Base-by-base conservation (phyloP, 2,113 vertebrate genomes). In the Nyctereutes procyonoides region DNA sequence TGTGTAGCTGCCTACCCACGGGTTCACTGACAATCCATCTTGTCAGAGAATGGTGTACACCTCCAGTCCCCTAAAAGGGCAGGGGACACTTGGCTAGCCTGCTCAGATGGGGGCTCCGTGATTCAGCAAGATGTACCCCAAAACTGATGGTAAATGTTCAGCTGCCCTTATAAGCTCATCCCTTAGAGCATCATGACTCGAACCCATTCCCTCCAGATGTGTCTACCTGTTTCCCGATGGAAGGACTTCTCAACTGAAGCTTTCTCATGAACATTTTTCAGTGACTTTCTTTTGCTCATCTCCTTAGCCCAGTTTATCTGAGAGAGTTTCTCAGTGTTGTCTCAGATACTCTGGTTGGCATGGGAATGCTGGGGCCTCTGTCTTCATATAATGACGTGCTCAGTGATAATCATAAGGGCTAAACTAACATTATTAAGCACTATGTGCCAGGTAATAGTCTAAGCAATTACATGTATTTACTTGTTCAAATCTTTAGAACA, bases 231-330 rank as follows among this genome's bases (percentile, higher is more conserved):
- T 85, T 95, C 88, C n/a, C 35, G 38, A 5, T 16, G 30, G 55
- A 88, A n/a, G 15, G 20, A 76, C n/a, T 82, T 30, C 73, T 32
- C 35, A 26, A 35, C 30, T 35, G 62, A 77, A 80, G 62, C 32
- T 35, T 76, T 92, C 79, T 30, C 32, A 48, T 30, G 67, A 83
- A 30, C 35, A 89, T 35, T 90, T 43, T 77, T 38, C 30, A 79
- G 73, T 55, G 7, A 15, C 30, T 80, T 92, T 81, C 67, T 84
- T 60, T 65, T 38, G 35, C 74, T 79, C 69, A 16, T 96, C 91
- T 95, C 56, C 79, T 26, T 32, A 60, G 24, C 35, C 16, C 90
- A 90, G 38, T 94, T 88, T 55, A 93, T 95, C 65, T 58, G 67
- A n/a, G 56, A 73, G 63, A 26, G 7, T 48, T 80, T 89, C 60